Evolutionary conservation across 2,888 invertebrate species (phyloP).

Genomic region (Oscheius onirici): DNA sequence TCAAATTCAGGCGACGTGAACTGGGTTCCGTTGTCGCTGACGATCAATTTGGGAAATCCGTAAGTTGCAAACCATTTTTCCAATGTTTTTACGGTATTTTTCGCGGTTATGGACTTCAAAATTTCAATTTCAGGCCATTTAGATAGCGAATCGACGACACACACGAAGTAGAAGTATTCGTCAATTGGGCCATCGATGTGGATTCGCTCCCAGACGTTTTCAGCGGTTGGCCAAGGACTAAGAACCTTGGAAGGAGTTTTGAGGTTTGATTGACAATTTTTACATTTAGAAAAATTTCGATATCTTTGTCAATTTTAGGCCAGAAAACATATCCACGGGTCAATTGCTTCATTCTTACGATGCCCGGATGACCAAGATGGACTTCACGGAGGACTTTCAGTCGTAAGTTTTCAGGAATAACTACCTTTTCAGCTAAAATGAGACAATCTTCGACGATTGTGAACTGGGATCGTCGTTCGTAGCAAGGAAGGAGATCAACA

Average conservation of each 20-base stretch:
- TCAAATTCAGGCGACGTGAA: not conserved
- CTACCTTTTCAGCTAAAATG: slow-evolving; percentile 40
- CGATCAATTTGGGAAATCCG: not conserved
- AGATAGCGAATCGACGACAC: slow-evolving; percentile 67
- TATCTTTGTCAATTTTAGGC: slow-evolving; percentile 54
- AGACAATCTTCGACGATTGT: no score
- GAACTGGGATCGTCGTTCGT: no score
- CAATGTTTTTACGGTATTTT: not conserved
- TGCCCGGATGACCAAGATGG: slow-evolving; percentile 62
- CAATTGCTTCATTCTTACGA: slow-evolving; percentile 61
- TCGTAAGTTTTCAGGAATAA: slow-evolving; percentile 56
- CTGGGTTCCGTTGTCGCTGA: slow-evolving; percentile 1
- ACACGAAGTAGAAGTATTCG: slow-evolving; percentile 70
- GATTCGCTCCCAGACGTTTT: slow-evolving; percentile 70
- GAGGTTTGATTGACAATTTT: slow-evolving; percentile 40
- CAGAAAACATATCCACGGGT: slow-evolving; percentile 66
- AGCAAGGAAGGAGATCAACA: no score
- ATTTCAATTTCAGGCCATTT: slow-evolving; percentile 7
- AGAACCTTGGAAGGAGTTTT: slow-evolving; percentile 52
- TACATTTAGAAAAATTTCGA: slow-evolving; percentile 54
- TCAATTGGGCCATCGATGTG: slow-evolving; percentile 73
- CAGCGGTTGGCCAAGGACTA: slow-evolving; percentile 63
- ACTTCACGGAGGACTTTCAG: slow-evolving; percentile 53
- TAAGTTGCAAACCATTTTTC: not conserved
- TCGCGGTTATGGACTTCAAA: not conserved